Evolutionary conservation across 2,113 vertebrate genomes (phyloP), one percentile per base, ranked within the genome.

Genomic region (Raja brachyura): DNA sequence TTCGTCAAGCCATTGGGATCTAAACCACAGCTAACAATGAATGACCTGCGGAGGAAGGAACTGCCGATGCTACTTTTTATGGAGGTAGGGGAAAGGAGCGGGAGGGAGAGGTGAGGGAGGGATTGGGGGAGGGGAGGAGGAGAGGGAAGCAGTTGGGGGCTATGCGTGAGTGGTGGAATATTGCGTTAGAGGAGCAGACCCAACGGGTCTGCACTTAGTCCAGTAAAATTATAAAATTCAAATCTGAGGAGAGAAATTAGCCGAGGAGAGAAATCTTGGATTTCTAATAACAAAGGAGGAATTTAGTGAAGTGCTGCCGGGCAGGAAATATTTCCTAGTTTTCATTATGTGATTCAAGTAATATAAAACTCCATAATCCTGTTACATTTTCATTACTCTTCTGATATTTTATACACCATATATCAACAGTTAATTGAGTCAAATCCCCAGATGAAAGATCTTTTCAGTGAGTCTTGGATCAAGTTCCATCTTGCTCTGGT

Each of bases 401-500:
- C 25, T 54, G 90, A 39, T 92, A 90, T 63, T 92, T 73, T 54
- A 92, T 92, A 54, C 7, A 9, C 20, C 11, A 31, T 92, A 92
- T 31, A 73, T 92, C 63, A 73, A 74, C 68, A 88, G 20, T 73
- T 73, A 92, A 92, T 70, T 73, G 66, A 25, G 18, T 73, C 4
- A 92, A 92, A 92, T 92, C 90, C 68, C 90, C 68, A 22, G 33
- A 28, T 92, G 90, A 74, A 25, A 31, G 66, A 70, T 33, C 10
- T 66, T 92, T 92, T 25, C 68, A 92, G 90, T 73, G 13, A 74
- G 90, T 48, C 39, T 92, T 48, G 88, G 88, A 73, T 92, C 88
- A 92, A 73, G 68, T 54, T 28, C 68, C 68, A 22, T 92, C 90
- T 92, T 92, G 90, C 66, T 25, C 39, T 92, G 90, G 90, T 92